These are phyloP conservation scores for Zygaena filipendulae DNA, from an alignment of 2,888 invertebrate genomes.

Conservation along the genomic window DNA sequence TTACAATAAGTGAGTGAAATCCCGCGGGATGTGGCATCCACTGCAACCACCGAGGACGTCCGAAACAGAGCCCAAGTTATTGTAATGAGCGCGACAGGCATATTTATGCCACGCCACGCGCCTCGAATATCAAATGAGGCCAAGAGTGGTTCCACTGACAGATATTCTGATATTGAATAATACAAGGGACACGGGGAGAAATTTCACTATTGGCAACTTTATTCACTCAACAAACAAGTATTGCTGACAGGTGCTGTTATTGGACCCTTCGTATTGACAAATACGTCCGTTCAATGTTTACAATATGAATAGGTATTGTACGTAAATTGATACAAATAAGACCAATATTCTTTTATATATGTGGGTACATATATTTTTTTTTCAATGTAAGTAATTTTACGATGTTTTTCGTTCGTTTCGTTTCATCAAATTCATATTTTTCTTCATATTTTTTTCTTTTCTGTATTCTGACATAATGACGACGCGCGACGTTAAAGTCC, in stretches of 20 bases:
- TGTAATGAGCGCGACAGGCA: constrained; percentile 63
- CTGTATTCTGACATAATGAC: no score
- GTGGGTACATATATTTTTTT: no score
- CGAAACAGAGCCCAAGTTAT: constrained; percentile 44
- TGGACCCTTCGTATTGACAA: constrained; percentile 32
- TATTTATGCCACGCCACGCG: constrained; percentile 61
- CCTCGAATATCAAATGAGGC: constrained; percentile 55
- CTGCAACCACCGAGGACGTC: constrained; percentile 43
- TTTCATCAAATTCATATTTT: no score
- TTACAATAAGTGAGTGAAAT: constrained; percentile 51
- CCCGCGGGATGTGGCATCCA: constrained; percentile 48
- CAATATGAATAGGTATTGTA: no score
- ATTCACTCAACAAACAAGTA: constrained; percentile 43
- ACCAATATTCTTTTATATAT: no score
- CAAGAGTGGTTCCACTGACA: constrained; percentile 14
- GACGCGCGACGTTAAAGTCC: no score
- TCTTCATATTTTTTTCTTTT: no score
- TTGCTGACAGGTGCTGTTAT: constrained; percentile 44
- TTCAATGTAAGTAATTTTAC: no score
- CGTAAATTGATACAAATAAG: constrained; percentile 36
- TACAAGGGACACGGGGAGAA: no score
- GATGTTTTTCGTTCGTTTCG: no score
- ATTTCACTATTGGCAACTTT: constrained; percentile 31
- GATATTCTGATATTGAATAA: constrained; percentile 36
- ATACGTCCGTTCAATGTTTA: constrained; percentile 29